Conservation (phyloP, 2,888 invertebrate species). For the Acronicta aceris region DNA sequence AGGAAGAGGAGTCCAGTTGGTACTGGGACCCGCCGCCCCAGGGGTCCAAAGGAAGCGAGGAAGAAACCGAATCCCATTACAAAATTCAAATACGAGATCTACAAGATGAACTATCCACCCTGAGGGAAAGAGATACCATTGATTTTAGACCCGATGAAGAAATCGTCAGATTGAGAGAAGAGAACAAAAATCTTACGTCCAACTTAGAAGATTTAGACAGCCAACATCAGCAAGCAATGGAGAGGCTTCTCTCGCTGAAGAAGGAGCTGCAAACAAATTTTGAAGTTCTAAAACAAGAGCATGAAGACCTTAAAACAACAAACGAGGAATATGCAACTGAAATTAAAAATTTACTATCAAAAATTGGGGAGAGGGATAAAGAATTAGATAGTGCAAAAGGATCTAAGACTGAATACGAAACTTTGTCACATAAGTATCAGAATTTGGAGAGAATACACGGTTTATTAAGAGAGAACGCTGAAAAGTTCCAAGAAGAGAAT, state of each 20-base stretch:
- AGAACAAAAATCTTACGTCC: conserved; percentile 88
- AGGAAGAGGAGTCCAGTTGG: conserved; percentile 86
- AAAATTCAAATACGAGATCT: conserved; percentile 76
- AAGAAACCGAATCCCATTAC: conserved; percentile 70
- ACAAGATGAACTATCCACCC: conserved; percentile 80
- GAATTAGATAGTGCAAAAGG: conserved; percentile 73
- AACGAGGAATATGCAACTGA: conserved; percentile 84
- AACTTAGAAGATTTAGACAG: conserved; percentile 93
- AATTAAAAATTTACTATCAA: conserved; percentile 76
- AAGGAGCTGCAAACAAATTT: conserved; percentile 88
- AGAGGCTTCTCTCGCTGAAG: conserved; percentile 87
- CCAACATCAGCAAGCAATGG: conserved; percentile 92
- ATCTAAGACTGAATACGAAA: conserved; percentile 75
- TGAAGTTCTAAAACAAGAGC: conserved; percentile 82
- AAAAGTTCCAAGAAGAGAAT: conserved; percentile 87
- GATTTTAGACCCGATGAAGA: conserved; percentile 78
- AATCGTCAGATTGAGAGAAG: conserved; percentile 85
- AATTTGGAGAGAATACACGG: conserved; percentile 84
- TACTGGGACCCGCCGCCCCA: conserved; percentile 86
- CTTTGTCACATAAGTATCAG: conserved; percentile 83
- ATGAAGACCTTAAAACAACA: conserved; percentile 80
- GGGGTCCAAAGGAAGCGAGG: conserved; percentile 57
- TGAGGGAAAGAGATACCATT: conserved; percentile 71
- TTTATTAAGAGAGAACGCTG: conserved; percentile 82
- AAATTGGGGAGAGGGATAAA: conserved; percentile 82